These are phyloP conservation scores for Morus bassanus DNA, from an alignment of 2,797 vertebrate species.

Conservation along the genomic window DNA sequence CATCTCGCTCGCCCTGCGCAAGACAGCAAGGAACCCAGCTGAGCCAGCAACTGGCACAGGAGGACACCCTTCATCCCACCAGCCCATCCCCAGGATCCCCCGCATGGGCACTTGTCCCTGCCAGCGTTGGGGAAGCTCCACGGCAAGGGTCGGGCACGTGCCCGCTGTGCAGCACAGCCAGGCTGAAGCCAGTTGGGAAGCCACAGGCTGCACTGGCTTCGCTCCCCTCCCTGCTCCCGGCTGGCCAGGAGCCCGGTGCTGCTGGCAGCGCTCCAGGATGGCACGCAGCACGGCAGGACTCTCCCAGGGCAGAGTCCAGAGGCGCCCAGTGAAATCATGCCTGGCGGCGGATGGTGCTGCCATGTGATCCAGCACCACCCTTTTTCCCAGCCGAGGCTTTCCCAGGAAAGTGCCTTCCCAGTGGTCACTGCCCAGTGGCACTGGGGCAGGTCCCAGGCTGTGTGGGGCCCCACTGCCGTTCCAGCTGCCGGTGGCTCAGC, in stretches of 20 bases:
- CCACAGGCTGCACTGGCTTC: neutral
- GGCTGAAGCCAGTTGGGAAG: slow-evolving; percentile 5
- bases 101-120: fast-evolving
- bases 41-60: neutral
- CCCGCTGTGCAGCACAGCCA: neutral
- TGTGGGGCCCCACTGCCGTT: fast-evolving
- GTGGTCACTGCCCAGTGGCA: neutral
- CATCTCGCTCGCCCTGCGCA: slow-evolving; percentile 80
- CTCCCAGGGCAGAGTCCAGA: slow-evolving; percentile 58
- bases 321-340: slow-evolving; percentile 21
- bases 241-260: slow-evolving; percentile 11
- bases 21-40: neutral
- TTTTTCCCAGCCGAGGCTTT: neutral
- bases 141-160: neutral
- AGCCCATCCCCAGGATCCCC: neutral
- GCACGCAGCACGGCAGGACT: neutral
- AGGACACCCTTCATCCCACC: neutral
- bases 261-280: neutral
- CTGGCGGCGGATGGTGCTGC: neutral
- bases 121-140: fast-evolving
- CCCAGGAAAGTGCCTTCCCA: neutral
- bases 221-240: neutral
- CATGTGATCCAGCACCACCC: slow-evolving; percentile 17
- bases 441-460: neutral
- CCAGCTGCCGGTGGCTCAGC: neutral